These are phyloP conservation scores for Aporophyla nigra DNA, from an alignment of 2,888 invertebrate species.

Conservation along the genomic window DNA sequence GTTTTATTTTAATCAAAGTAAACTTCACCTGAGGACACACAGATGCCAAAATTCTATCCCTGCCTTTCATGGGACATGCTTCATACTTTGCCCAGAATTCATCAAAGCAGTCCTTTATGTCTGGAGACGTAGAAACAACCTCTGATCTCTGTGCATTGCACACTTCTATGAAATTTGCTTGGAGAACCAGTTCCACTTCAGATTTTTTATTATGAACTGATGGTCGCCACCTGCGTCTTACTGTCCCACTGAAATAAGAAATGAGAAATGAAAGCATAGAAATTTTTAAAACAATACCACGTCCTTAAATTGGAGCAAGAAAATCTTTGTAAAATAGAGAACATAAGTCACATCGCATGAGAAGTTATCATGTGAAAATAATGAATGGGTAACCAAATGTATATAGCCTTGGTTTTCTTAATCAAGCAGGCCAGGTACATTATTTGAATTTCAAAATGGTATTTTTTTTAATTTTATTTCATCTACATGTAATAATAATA, in stretches of 20 bases:
- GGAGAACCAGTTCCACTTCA: slow-evolving; percentile 93
- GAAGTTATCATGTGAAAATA: too few relatives aligned
- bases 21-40: slow-evolving; percentile 96
- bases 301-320: too few relatives aligned
- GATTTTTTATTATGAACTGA: slow-evolving; percentile 91
- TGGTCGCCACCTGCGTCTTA: slow-evolving; percentile 94
- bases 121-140: slow-evolving; percentile 90
- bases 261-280: neutral
- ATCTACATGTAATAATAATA: too few relatives aligned
- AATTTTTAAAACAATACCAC: neutral
- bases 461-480: too few relatives aligned
- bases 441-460: too few relatives aligned
- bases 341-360: too few relatives aligned
- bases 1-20: too few relatives aligned
- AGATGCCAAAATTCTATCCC: slow-evolving; percentile 95
- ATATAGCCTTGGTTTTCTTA: too few relatives aligned
- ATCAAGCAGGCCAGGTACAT: too few relatives aligned
- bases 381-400: too few relatives aligned
- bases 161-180: slow-evolving; percentile 94
- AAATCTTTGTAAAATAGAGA: too few relatives aligned
- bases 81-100: slow-evolving; percentile 93
- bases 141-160: slow-evolving; percentile 88
- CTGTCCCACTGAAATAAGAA: slow-evolving; percentile 92
- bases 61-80: slow-evolving; percentile 92
- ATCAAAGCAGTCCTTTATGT: slow-evolving; percentile 93